A percentile compares a stretch with the other conserved stretches of the same genome.
Conservation (phyloP, 2,888 invertebrate species). For the Cylloceria caligata region DNA sequence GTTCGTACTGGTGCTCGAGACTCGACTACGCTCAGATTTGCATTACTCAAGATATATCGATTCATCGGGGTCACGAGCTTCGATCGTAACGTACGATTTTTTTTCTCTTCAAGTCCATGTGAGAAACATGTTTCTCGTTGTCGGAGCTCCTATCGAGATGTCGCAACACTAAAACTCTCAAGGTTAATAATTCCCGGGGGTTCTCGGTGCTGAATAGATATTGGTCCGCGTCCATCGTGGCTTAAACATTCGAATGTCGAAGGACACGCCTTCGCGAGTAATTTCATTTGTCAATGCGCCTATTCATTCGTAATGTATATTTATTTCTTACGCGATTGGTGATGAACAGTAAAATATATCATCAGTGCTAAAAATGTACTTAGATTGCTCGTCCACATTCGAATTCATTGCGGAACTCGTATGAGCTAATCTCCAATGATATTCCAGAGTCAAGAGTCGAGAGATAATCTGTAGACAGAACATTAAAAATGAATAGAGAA, state of each 20-base stretch:
- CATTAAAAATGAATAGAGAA: constrained; percentile 1
- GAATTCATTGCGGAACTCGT: constrained; percentile 4
- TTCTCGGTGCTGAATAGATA: constrained; percentile 19
- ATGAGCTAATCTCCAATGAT: background rate
- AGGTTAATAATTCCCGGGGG: constrained; percentile 26
- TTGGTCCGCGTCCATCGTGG: background rate
- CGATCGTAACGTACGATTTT: constrained; percentile 30
- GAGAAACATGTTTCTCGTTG: constrained; percentile 15
- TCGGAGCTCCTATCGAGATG: constrained; percentile 14
- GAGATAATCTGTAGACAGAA: background rate
- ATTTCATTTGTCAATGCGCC: constrained; percentile 1
- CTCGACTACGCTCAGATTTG: constrained; percentile 26
- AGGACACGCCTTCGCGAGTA: constrained; percentile 16
- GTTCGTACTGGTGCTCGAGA: constrained; percentile 1
- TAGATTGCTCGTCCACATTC: background rate
- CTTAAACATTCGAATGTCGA: constrained; percentile 37
- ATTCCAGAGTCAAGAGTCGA: constrained; percentile 1
- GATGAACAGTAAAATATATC: background rate
- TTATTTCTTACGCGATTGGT: background rate
- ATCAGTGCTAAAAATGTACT: background rate
- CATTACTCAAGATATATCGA: constrained; percentile 51
- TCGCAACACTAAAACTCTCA: constrained; percentile 31
- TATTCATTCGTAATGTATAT: background rate
- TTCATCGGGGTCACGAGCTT: constrained; percentile 45
- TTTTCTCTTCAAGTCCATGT: background rate